Conservation (phyloP, 2,797 vertebrate species). For the Xerus rutilus region DNA sequence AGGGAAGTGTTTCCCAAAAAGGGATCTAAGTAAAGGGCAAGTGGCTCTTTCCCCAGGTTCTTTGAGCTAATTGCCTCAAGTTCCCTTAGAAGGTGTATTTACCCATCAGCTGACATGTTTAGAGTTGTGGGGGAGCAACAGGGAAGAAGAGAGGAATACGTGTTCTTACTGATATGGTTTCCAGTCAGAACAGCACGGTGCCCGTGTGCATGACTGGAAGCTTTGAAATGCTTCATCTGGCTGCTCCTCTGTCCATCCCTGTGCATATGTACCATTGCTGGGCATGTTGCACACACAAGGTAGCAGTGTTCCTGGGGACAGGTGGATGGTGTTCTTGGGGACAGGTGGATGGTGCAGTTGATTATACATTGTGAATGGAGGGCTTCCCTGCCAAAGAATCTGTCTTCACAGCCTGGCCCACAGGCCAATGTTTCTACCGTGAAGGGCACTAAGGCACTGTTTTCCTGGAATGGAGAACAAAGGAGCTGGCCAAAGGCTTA, state of each 20-base stretch:
- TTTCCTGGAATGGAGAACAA: background rate
- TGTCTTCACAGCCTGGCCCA: background rate
- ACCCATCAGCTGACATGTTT: background rate
- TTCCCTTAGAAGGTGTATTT: background rate
- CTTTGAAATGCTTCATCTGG: too few species aligned
- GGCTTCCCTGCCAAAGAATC: background rate
- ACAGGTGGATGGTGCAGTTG: rapidly evolving
- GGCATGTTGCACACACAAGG: rapidly evolving
- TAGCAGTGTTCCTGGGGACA: background rate
- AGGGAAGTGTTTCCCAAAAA: background rate
- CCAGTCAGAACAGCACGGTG: background rate
- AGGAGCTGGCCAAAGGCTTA: background rate
- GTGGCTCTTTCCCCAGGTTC: background rate
- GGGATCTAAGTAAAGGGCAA: background rate
- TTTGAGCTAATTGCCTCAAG: background rate
- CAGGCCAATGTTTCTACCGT: background rate
- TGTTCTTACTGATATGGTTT: background rate
- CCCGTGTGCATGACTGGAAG: too few species aligned
- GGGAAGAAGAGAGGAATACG: background rate
- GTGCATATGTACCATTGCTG: rapidly evolving
- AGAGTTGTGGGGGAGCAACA: rapidly evolving
- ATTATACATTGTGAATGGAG: background rate
- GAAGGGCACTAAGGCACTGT: background rate
- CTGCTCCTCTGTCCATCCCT: background rate
- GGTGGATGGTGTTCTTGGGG: too few species aligned